phyloP scores from a whole-genome alignment of 2,797 vertebrate species.

The Melanotaenia maccullochi region DNA sequence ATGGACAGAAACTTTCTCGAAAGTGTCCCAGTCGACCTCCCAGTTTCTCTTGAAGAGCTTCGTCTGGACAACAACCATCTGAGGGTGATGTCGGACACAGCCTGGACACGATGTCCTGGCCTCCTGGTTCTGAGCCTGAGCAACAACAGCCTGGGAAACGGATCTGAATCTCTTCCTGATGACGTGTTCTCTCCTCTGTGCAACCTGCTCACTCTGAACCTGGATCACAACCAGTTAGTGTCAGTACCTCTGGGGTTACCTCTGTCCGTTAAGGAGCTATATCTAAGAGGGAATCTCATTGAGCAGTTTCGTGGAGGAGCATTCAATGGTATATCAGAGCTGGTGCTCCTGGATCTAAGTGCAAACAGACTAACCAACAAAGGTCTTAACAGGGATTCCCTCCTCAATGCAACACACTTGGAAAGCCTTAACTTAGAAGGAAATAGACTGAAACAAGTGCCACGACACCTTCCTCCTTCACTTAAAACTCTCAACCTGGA shows the following conservation, averaged over 20 bases:
- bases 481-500: conserved; percentile 80
- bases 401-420: conserved; percentile 73
- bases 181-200: conserved; percentile 60
- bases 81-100: conserved; percentile 56
- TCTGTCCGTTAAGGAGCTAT: conserved; percentile 77
- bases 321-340: conserved; percentile 77
- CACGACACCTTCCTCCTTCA: conserved; percentile 69
- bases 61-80: conserved; percentile 73
- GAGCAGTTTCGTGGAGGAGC: conserved; percentile 65
- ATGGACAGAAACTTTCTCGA: conserved; percentile 65
- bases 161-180: conserved; percentile 51
- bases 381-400: conserved; percentile 68
- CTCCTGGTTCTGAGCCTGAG: conserved; percentile 73
- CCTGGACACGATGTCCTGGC: conserved; percentile 53
- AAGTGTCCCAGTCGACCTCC: conserved; percentile 66
- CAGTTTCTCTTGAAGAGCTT: conserved; percentile 71
- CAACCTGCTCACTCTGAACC: conserved; percentile 70
- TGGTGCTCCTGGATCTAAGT: conserved; percentile 80
- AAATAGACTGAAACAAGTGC: conserved; percentile 75
- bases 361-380: conserved; percentile 78
- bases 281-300: conserved; percentile 81
- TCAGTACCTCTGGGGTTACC: conserved; percentile 69
- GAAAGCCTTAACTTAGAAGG: conserved; percentile 83
- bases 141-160: conserved; percentile 74
- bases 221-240: conserved; percentile 72